These are phyloP conservation scores for Drosophila orena DNA, from an alignment of 1,140 invertebrate genomes.

Conservation along the genomic window DNA sequence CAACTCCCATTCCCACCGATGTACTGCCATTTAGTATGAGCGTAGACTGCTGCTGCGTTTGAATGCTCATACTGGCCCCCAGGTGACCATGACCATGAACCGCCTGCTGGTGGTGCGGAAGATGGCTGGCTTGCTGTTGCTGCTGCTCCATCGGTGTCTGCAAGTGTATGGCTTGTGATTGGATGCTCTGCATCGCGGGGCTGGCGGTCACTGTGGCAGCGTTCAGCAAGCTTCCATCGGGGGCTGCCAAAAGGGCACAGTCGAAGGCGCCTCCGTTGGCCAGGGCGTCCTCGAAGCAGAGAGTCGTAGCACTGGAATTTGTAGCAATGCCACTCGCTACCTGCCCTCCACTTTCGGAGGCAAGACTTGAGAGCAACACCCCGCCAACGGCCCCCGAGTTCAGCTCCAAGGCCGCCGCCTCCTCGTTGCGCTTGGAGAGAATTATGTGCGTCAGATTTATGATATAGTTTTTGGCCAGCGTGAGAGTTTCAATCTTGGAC, in stretches of 20 bases:
- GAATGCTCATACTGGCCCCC: slow-evolving; percentile 55
- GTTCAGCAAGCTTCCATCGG: slow-evolving; percentile 56
- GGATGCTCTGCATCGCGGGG: slow-evolving; percentile 54
- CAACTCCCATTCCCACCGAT: slow-evolving; percentile 37
- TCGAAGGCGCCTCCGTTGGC: slow-evolving; percentile 59
- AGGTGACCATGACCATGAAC: slow-evolving; percentile 63
- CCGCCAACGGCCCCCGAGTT: slow-evolving; percentile 72
- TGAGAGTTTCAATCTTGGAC: slow-evolving; percentile 95
- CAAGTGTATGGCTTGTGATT: slow-evolving; percentile 65
- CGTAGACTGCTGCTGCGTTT: slow-evolving; percentile 51
- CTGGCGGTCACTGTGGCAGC: slow-evolving; percentile 47
- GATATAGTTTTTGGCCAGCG: slow-evolving; percentile 95
- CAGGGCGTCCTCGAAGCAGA: slow-evolving; percentile 68
- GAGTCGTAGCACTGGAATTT: slow-evolving; percentile 11
- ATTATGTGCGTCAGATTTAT: slow-evolving; percentile 95
- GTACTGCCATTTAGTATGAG: slow-evolving; percentile 66
- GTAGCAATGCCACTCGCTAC: slow-evolving; percentile 7
- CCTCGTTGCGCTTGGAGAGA: slow-evolving; percentile 85
- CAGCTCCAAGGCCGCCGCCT: slow-evolving; percentile 77
- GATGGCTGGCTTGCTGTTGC: slow-evolving; percentile 32
- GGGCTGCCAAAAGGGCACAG: slow-evolving; percentile 68
- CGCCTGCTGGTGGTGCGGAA: slow-evolving; percentile 47
- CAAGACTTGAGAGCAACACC: slow-evolving; percentile 57
- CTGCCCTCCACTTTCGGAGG: slow-evolving; percentile 22
- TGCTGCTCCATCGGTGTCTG: slow-evolving; percentile 52